Percentiles rank a stretch among this genome's conserved stretches.
Conservation (phyloP, 2,797 vertebrate genomes). For the Acipenser transmontanus region DNA sequence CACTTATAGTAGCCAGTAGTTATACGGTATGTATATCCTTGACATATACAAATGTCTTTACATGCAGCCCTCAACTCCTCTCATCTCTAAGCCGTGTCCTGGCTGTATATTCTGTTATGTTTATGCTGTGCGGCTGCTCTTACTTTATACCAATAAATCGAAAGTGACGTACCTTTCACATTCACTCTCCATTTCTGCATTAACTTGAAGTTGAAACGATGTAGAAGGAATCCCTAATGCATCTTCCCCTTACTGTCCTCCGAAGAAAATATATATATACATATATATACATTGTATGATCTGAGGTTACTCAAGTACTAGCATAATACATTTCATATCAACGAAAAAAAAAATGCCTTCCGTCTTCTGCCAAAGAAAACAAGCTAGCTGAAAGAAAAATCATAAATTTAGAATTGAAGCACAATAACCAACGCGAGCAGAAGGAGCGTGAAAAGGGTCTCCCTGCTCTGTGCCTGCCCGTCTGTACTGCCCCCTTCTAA, state of each 20-base stretch:
- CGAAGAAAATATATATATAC: too few relatives aligned
- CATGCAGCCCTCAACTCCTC: slow-evolving; percentile 3
- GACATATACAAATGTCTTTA: slow-evolving; percentile 36
- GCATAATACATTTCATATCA: too few relatives aligned
- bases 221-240: not conserved
- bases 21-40: slow-evolving; percentile 57
- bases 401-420: too few relatives aligned
- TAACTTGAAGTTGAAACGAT: slow-evolving; percentile 5
- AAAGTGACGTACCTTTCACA: slow-evolving; percentile 26
- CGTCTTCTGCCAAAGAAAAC: too few relatives aligned
- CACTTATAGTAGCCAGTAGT: slow-evolving; percentile 11
- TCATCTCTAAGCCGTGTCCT: too few relatives aligned
- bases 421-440: too few relatives aligned
- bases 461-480: not conserved
- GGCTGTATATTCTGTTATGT: too few relatives aligned
- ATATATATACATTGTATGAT: too few relatives aligned
- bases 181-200: slow-evolving; percentile 28
- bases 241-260: not conserved
- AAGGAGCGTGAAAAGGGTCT: not conserved
- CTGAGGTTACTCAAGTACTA: too few relatives aligned
- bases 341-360: too few relatives aligned
- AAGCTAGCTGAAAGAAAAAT: too few relatives aligned
- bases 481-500: slow-evolving; percentile 5
- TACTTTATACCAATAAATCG: slow-evolving; percentile 17
- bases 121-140: too few relatives aligned